phyloP scores from a whole-genome alignment of 2,113 vertebrate species.

The Podarcis cretensis region DNA sequence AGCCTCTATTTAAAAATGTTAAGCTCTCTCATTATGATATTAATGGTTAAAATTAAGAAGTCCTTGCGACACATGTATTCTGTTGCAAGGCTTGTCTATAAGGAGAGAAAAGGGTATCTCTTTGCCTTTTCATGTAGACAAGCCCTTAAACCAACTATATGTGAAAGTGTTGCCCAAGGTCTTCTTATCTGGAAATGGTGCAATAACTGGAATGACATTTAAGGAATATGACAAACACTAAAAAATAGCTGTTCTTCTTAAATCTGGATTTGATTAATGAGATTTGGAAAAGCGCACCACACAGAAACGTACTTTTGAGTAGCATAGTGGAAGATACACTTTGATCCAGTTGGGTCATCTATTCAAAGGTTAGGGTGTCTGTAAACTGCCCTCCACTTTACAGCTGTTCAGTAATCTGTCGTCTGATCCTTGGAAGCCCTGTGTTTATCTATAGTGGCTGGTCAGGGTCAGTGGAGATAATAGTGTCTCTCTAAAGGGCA shows the following conservation, averaged over 20 bases:
- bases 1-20: constrained; percentile 4
- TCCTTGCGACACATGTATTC: not conserved
- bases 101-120: not conserved
- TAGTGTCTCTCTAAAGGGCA: not conserved
- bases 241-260: not conserved
- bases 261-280: not conserved
- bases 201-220: not conserved
- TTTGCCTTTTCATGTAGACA: not conserved
- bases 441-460: not conserved
- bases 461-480: not conserved
- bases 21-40: constrained; percentile 1
- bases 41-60: constrained; percentile 12
- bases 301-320: not conserved
- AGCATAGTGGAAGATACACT: not conserved
- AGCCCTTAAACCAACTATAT: not conserved
- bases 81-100: not conserved
- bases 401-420: not conserved
- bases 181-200: not conserved
- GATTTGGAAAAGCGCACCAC: not conserved
- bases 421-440: not conserved
- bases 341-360: not conserved
- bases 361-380: not conserved
- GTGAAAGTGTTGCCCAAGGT: not conserved
- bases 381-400: not conserved
- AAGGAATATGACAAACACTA: not conserved